A percentile compares a stretch with the other conserved stretches of the same genome.
Conservation (phyloP, 2,888 invertebrate genomes). For the Drosophila greeni region DNA sequence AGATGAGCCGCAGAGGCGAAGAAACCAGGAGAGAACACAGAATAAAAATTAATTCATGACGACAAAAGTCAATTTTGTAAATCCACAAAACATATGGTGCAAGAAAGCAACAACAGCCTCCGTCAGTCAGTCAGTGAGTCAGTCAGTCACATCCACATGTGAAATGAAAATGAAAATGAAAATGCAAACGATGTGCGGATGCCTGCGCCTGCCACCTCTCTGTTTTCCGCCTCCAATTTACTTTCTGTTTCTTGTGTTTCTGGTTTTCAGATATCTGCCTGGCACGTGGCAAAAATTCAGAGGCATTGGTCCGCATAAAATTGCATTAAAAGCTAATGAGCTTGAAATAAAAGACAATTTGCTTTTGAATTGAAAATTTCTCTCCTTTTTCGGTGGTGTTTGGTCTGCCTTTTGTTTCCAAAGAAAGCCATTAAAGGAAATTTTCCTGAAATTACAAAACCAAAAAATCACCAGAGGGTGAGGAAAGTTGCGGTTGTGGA, state of each 20-base stretch:
- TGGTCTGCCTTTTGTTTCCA: constrained; percentile 19
- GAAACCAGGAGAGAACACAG: constrained; percentile 16
- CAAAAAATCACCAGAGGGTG: constrained; percentile 18
- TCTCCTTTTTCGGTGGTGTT: constrained; percentile 22
- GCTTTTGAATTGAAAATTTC: constrained; percentile 59
- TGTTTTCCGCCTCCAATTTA: background rate
- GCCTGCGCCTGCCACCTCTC: constrained; percentile 12
- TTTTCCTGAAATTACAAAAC: constrained; percentile 26
- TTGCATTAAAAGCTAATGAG: constrained; percentile 72
- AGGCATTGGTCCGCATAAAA: constrained; percentile 71
- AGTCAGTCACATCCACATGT: constrained; percentile 23
- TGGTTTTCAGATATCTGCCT: constrained; percentile 11
- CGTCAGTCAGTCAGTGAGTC: constrained; percentile 10
- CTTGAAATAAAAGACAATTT: constrained; percentile 72
- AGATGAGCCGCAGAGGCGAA: constrained; percentile 22
- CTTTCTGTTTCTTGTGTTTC: background rate
- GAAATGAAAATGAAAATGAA: constrained; percentile 64
- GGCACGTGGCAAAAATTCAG: constrained; percentile 65
- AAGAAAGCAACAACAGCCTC: constrained; percentile 17
- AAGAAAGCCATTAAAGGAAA: constrained; percentile 37
- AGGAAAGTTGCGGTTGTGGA: constrained; percentile 20
- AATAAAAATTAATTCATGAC: constrained; percentile 69
- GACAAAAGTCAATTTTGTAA: constrained; percentile 70
- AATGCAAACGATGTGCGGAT: constrained; percentile 60
- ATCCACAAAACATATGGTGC: constrained; percentile 67